Evolutionary conservation across 2,113 vertebrate species (phyloP).

Genomic region (Anhinga anhinga): DNA sequence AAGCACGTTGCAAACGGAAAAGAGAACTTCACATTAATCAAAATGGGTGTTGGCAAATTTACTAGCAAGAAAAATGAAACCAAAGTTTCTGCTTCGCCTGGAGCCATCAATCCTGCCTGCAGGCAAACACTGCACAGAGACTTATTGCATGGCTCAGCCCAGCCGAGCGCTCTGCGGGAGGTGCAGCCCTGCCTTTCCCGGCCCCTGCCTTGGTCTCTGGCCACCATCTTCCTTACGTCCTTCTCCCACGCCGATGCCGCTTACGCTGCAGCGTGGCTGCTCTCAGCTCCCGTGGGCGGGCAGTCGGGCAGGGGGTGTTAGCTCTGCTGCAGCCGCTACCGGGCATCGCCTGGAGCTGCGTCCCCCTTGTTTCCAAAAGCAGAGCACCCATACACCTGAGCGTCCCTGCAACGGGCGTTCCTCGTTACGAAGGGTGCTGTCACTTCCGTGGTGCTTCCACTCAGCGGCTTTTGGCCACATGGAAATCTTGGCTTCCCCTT

Average conservation of each 20-base stretch:
- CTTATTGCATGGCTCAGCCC: neutral
- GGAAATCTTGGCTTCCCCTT: neutral
- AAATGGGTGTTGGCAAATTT: neutral
- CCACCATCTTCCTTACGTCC: neutral
- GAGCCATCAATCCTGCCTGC: rapidly evolving
- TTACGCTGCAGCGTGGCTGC: neutral
- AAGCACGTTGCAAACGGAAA: neutral
- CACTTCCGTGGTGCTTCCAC: rapidly evolving
- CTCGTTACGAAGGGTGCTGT: rapidly evolving
- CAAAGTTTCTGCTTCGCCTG: neutral
- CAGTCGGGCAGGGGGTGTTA: rapidly evolving
- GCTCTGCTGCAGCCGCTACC: rapidly evolving
- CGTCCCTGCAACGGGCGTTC: rapidly evolving
- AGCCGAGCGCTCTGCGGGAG: rapidly evolving
- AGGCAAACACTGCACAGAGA: rapidly evolving
- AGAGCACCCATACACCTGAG: rapidly evolving
- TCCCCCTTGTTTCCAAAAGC: neutral
- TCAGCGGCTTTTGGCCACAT: rapidly evolving
- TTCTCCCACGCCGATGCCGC: rapidly evolving
- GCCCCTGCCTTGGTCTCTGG: neutral
- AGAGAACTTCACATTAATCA: neutral
- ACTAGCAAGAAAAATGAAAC: neutral
- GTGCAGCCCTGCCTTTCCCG: neutral
- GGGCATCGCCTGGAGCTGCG: neutral
- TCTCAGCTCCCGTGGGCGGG: neutral